Evolutionary conservation across 2,113 vertebrate species (phyloP).

Genomic region (Lepus europaeus): DNA sequence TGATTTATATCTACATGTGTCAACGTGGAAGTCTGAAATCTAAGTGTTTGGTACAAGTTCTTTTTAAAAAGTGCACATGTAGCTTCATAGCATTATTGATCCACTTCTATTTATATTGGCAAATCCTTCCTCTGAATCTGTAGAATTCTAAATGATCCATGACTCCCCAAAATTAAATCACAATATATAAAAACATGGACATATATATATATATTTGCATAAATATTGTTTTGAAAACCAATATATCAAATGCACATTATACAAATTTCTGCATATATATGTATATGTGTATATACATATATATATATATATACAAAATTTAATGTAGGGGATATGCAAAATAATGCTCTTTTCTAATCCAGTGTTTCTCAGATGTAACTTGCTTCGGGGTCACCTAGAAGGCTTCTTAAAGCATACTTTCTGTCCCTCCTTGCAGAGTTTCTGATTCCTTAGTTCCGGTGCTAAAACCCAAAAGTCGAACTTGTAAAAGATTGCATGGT

Average conservation of each 20-base stretch:
- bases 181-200: background rate
- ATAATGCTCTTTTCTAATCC: background rate
- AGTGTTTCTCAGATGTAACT: background rate
- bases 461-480: fast-evolving
- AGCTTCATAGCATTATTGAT: background rate
- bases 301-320: background rate
- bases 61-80: background rate
- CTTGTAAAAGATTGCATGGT: background rate
- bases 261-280: background rate
- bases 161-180: background rate
- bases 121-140: background rate
- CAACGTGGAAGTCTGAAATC: background rate
- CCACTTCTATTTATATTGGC: background rate
- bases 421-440: background rate
- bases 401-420: background rate
- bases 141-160: background rate
- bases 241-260: background rate
- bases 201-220: background rate
- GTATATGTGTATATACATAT: background rate
- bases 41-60: background rate
- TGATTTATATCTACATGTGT: constrained; percentile 8
- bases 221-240: background rate
- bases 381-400: background rate
- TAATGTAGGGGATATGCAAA: background rate
- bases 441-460: background rate